Conservation (phyloP, 1,140 invertebrate genomes). For the Eriocheir sinensis region DNA sequence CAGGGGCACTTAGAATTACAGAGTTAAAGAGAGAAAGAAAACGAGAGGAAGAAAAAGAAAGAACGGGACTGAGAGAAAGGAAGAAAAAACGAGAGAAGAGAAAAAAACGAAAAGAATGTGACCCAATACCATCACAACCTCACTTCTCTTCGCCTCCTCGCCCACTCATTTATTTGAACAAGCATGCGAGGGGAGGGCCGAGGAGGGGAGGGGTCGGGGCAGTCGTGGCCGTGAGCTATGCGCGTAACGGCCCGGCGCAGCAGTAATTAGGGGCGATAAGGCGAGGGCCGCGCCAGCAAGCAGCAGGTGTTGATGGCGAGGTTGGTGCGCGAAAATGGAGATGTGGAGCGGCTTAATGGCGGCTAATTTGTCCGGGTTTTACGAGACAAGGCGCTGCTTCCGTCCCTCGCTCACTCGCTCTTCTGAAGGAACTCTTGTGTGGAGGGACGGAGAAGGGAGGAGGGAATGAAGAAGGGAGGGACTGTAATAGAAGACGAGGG, state of each 20-base stretch:
- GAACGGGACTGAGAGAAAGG: no score
- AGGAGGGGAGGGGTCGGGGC: no score
- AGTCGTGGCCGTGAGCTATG: constrained; percentile 55
- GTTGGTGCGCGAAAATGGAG: constrained; percentile 58
- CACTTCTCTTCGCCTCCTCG: background rate
- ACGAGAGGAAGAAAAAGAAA: no score
- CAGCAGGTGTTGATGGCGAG: constrained; percentile 55
- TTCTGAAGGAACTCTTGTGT: background rate
- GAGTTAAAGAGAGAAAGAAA: background rate
- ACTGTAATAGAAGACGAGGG: background rate
- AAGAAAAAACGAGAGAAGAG: no score
- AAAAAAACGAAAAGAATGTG: no score
- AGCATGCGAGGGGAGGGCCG: background rate
- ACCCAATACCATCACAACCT: background rate
- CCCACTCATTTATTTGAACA: constrained; percentile 40
- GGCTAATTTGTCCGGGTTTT: constrained; percentile 58
- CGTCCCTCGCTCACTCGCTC: no score
- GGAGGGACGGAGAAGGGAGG: background rate
- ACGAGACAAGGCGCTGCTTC: constrained; percentile 54
- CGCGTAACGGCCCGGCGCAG: constrained; percentile 38
- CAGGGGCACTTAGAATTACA: no score
- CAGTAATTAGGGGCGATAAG: constrained; percentile 50
- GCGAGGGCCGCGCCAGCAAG: background rate
- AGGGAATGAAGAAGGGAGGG: background rate
- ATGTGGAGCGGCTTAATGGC: constrained; percentile 53